Evolutionary conservation across 2,113 vertebrate genomes (phyloP).

Genomic region (Carassius gibelio): DNA sequence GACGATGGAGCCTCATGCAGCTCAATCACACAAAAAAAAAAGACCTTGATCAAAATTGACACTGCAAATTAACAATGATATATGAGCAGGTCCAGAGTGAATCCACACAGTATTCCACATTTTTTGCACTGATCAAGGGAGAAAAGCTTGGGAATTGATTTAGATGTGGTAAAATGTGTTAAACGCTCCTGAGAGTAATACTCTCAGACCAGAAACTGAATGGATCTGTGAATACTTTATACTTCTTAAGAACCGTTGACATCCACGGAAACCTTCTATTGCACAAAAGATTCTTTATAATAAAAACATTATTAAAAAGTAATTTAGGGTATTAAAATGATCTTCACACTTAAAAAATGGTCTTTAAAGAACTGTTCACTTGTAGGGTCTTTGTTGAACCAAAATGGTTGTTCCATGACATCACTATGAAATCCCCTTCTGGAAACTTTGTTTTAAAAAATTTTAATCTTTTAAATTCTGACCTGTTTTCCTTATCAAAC

Average conservation of each 20-base stretch:
- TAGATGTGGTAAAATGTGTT: constrained; percentile 7
- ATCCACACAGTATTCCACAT: neutral
- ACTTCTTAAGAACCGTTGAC: too few species aligned
- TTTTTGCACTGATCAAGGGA: neutral
- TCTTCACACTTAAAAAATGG: too few species aligned
- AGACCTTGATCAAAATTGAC: neutral
- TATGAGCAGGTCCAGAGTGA: neutral
- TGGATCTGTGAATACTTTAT: too few species aligned
- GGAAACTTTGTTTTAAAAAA: neutral
- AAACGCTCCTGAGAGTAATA: neutral
- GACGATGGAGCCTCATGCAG: neutral
- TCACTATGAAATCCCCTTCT: neutral
- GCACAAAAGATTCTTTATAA: too few species aligned
- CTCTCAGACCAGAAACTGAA: neutral
- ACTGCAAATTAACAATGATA: neutral
- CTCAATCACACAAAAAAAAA: neutral
- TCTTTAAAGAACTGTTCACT: too few species aligned
- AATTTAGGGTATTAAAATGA: too few species aligned
- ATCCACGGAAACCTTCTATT: too few species aligned
- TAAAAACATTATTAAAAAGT: too few species aligned
- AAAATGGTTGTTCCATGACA: too few species aligned
- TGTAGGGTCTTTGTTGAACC: too few species aligned
- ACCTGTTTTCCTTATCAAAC: constrained; percentile 59
- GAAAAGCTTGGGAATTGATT: neutral
- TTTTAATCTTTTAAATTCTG: constrained; percentile 15